Evolutionary conservation across 2,797 vertebrate species (phyloP), one percentile per base, ranked within the genome.

Genomic region (Leptoclinus maculatus): DNA sequence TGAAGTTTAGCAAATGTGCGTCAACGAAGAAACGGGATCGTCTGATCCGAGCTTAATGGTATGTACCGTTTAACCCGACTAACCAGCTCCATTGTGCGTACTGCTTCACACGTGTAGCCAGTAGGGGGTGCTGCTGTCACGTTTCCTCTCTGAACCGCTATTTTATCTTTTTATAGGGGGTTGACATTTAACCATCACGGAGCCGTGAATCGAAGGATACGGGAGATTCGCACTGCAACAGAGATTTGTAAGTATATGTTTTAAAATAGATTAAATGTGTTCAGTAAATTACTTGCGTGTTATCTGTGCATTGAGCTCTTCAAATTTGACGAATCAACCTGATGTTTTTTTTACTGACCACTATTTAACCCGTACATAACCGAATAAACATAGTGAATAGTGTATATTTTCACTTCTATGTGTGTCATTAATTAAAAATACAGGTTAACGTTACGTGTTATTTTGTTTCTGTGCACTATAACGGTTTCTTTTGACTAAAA

Each of bases 101-200:
- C 78, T 78, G 86, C 68, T 9, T 56, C 32, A 76, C 71, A 62
- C 23, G 17, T 69, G 27, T 63, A 29, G 51, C 87, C 92, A 94
- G 84, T 91, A 92, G 93, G 89, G 85, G 67, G 90, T 92, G 92
- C 90, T 94, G 75, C 86, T 91, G 29, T 72, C 57, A 58, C 65
- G 25, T 21, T 57, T 78, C 17, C 8, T 59, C 29, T 79, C 69
- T 86, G 12, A 91, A 71, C 71, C 3, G 43, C 75, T 43, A 51
- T 71, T 85, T 88, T 76, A 4, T 81, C 14, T 87, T 2, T 91
- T 90, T 92, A 79, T 43, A 88, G 93, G 93, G 51, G 92, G 77
- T 69, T 87, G 66, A 78, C 65, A 29, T 71, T 66, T 70, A 78
- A 64, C 69, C 53, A 43, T 21, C 11, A 41, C 1, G 67, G 59